Evolutionary conservation across 2,888 invertebrate genomes (phyloP).

Genomic region (Eupithecia dodoneata): DNA sequence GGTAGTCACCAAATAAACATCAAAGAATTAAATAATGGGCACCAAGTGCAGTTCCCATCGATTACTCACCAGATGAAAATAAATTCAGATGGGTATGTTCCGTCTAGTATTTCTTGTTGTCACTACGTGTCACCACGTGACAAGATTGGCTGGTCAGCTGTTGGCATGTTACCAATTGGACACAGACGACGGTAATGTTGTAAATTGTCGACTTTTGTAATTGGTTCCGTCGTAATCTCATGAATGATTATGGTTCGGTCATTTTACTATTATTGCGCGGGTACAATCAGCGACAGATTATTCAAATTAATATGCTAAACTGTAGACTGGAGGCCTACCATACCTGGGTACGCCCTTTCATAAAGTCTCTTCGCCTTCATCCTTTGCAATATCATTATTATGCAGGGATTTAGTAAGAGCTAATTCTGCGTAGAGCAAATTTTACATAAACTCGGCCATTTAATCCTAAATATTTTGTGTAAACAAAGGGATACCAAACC

Average conservation of each 20-base stretch:
- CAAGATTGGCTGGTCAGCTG: slow-evolving; percentile 56
- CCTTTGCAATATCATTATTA: background rate
- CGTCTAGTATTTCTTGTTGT: slow-evolving; percentile 31
- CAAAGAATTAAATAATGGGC: background rate
- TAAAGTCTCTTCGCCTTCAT: background rate
- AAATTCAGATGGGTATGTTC: slow-evolving; percentile 1
- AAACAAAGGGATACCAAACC: background rate
- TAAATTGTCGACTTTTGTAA: slow-evolving; percentile 52
- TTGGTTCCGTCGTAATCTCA: slow-evolving; percentile 31
- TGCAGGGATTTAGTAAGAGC: background rate
- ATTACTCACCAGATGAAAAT: slow-evolving; percentile 12
- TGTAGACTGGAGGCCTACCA: background rate
- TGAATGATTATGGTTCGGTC: slow-evolving; percentile 23
- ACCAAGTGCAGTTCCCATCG: slow-evolving; percentile 12
- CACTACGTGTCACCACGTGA: slow-evolving; percentile 48
- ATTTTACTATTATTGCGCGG: slow-evolving; percentile 4
- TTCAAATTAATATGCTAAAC: slow-evolving; percentile 2
- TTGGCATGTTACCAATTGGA: slow-evolving; percentile 65
- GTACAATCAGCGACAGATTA: background rate
- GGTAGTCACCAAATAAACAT: background rate
- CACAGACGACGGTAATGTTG: slow-evolving; percentile 59
- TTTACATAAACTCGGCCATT: background rate
- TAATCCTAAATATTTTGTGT: background rate
- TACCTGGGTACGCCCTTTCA: background rate
- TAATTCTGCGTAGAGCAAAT: background rate